A percentile compares a stretch with the other conserved stretches of the same genome.
These are phyloP conservation scores for Lasius platythorax DNA, from an alignment of 2,888 invertebrate genomes.

Conservation along the genomic window DNA sequence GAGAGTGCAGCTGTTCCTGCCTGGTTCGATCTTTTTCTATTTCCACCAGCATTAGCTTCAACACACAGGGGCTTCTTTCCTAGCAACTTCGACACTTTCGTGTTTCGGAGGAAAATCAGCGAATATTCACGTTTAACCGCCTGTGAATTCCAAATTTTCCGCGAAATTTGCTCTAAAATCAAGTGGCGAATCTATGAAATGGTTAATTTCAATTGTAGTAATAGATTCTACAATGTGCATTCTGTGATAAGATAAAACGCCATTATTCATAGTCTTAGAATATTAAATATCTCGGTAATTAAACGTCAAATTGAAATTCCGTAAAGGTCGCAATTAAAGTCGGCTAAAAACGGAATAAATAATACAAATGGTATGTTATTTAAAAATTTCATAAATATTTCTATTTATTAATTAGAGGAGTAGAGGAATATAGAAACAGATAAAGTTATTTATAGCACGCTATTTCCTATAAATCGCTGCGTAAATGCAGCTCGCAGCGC, in stretches of 20 bases:
- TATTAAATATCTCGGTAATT: not conserved
- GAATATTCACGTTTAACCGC: not conserved
- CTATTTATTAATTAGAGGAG: not conserved
- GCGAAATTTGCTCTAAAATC: not conserved
- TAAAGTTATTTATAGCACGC: not conserved
- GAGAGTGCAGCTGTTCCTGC: conserved; percentile 74
- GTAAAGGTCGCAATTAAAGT: not conserved
- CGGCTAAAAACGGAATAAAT: not conserved
- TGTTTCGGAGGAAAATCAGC: not conserved
- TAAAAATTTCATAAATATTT: not conserved
- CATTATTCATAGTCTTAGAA: not conserved
- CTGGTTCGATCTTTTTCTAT: conserved; percentile 61
- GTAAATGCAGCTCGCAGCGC: not conserved
- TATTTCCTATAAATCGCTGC: not conserved
- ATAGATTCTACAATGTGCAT: not conserved
- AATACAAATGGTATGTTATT: not conserved
- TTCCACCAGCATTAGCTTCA: conserved; percentile 60
- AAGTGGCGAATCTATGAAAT: not conserved
- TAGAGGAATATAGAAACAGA: not conserved
- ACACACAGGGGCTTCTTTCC: conserved; percentile 27
- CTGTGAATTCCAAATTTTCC: too few relatives aligned
- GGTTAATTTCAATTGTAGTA: not conserved
- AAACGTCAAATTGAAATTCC: not conserved
- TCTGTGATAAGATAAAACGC: not conserved
- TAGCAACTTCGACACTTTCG: conserved; percentile 1